Conservation (phyloP, 2,113 vertebrate genomes). For the Plectropomus leopardus region DNA sequence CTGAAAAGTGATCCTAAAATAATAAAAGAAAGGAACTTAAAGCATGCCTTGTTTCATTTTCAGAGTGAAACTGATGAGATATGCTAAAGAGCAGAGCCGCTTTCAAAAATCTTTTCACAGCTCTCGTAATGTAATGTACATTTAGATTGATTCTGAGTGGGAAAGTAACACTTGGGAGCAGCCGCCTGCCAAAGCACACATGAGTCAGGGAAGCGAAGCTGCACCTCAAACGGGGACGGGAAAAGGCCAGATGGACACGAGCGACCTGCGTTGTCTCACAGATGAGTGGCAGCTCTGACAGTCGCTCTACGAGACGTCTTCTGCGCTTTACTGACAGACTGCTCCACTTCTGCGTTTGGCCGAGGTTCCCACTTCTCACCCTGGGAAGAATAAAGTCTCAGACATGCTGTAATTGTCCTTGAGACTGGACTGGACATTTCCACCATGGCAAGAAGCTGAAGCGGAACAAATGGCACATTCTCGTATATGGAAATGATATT, state of each 20-base stretch:
- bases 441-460: conserved; percentile 76
- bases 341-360: conserved; percentile 63
- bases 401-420: conserved; percentile 84
- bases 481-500: conserved; percentile 80
- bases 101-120: conserved; percentile 53
- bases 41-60: conserved; percentile 17
- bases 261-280: conserved; percentile 35
- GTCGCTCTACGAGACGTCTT: conserved; percentile 43
- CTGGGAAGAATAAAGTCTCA: conserved; percentile 80
- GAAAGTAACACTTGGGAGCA: conserved; percentile 46
- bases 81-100: conserved; percentile 8
- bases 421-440: conserved; percentile 79
- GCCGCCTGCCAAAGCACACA: conserved; percentile 53
- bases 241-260: conserved; percentile 36
- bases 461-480: conserved; percentile 83
- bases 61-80: conserved; percentile 12
- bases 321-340: conserved; percentile 44
- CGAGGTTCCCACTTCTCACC: conserved; percentile 68
- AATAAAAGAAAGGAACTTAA: conserved; percentile 33
- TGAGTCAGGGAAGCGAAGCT: conserved; percentile 30
- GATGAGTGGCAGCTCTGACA: conserved; percentile 55
- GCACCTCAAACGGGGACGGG: neutral
- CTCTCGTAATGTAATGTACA: conserved; percentile 45
- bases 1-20: conserved; percentile 33
- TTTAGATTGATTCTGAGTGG: conserved; percentile 47